These are phyloP conservation scores for Danionella cerebrum DNA, from an alignment of 2,113 vertebrate genomes.

Conservation along the genomic window DNA sequence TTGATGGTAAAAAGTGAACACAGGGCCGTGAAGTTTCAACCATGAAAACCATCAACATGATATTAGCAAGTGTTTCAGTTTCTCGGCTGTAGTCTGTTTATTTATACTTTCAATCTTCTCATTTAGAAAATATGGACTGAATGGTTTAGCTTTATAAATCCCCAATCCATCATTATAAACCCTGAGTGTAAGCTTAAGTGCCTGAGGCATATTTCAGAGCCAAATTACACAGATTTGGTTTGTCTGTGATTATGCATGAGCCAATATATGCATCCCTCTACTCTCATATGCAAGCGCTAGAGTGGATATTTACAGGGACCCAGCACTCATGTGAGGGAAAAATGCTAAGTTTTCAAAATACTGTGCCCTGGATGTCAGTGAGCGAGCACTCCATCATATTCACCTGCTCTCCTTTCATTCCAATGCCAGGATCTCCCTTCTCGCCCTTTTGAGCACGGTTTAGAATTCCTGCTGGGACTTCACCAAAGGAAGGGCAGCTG, in stretches of 20 bases:
- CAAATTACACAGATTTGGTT: not conserved
- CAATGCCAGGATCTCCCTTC: constrained; percentile 53
- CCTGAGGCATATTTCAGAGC: not conserved
- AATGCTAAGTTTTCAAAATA: not conserved
- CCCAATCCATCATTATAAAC: not conserved
- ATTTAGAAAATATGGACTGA: not conserved
- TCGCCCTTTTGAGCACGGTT: constrained; percentile 45
- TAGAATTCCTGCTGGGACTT: constrained; percentile 34
- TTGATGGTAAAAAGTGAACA: no score
- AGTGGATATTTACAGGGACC: no score
- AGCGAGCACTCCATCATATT: constrained; percentile 3
- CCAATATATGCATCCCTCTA: not conserved
- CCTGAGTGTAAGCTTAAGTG: not conserved
- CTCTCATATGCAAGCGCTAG: not conserved
- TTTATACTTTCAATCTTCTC: not conserved
- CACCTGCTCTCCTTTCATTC: constrained; percentile 56
- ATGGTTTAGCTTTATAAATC: not conserved
- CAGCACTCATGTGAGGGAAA: not conserved
- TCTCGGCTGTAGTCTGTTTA: no score
- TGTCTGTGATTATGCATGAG: not conserved
- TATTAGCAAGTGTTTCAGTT: no score
- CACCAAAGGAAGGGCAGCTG: constrained; percentile 51
- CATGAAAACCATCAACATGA: no score
- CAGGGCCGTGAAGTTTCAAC: no score
- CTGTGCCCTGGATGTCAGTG: not conserved